Conservation (phyloP, 2,797 vertebrate species). For the Bradypus variegatus region DNA sequence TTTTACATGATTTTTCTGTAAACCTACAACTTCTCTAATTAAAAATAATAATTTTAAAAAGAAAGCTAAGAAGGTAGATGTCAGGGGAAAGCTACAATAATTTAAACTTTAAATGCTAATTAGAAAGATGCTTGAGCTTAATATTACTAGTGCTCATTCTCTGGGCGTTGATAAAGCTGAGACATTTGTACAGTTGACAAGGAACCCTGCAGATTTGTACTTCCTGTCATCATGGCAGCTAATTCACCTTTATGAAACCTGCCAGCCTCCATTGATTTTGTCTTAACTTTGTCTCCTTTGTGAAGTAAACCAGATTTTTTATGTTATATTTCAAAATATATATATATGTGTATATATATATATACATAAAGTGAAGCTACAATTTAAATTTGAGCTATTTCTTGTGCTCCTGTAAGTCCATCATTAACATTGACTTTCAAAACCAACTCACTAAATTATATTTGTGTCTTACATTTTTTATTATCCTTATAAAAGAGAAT, state of each 20-base stretch:
- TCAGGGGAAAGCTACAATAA: not conserved
- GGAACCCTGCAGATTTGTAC: not conserved
- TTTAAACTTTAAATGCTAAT: not conserved
- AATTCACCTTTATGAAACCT: not conserved
- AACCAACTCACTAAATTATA: conserved; percentile 26
- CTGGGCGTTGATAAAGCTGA: not conserved
- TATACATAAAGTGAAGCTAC: not conserved
- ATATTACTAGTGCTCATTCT: not conserved
- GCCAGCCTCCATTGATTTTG: conserved; percentile 10
- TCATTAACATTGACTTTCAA: conserved; percentile 8
- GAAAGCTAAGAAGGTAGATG: not conserved
- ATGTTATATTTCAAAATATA: not conserved
- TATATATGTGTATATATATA: too few species aligned
- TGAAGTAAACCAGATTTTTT: conserved; percentile 20
- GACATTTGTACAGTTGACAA: not conserved
- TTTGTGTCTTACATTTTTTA: not conserved
- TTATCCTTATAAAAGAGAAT: not conserved
- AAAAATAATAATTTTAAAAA: too few species aligned
- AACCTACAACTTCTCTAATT: too few species aligned
- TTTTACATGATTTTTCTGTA: too few species aligned
- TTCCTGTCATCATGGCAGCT: not conserved
- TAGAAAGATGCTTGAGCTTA: not conserved
- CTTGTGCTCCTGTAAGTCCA: not conserved
- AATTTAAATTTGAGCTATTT: not conserved
- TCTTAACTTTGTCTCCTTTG: conserved; percentile 20